Percentiles rank a stretch among this genome's conserved stretches.
phyloP scores from a whole-genome alignment of 1,140 invertebrate genomes.

The Rhopalosiphum maidis region DNA sequence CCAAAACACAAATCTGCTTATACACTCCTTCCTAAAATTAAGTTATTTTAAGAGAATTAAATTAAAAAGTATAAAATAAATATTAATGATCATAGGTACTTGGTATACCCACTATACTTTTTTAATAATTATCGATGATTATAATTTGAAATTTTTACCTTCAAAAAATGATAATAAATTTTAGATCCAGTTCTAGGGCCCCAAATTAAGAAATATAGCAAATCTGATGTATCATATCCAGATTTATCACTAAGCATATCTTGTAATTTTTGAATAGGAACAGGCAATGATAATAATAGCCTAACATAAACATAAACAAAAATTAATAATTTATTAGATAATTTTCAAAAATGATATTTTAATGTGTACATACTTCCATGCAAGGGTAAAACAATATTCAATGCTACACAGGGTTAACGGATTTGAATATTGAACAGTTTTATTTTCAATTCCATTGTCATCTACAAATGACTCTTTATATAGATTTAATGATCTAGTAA shows the following conservation, averaged over 20 bases:
- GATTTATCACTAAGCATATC: slow-evolving; percentile 34
- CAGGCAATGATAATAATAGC: slow-evolving; percentile 80
- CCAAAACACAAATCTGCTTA: slow-evolving; percentile 8
- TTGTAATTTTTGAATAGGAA: slow-evolving; percentile 30
- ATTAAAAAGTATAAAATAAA: background rate
- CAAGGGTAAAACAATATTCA: slow-evolving; percentile 89
- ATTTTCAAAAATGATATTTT: slow-evolving; percentile 17
- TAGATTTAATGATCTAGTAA: slow-evolving; percentile 65
- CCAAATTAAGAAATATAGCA: slow-evolving; percentile 79
- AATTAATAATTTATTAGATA: slow-evolving; percentile 24
- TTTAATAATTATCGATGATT: background rate
- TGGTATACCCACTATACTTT: background rate
- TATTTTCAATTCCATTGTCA: slow-evolving; percentile 17
- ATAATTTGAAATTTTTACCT: slow-evolving; percentile 62
- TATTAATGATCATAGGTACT: background rate
- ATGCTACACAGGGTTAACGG: slow-evolving; percentile 76
- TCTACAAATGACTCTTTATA: background rate
- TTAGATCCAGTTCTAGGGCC: slow-evolving; percentile 74
- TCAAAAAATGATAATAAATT: slow-evolving; percentile 76
- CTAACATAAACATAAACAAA: slow-evolving; percentile 63
- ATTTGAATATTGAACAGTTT: background rate
- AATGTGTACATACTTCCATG: slow-evolving; percentile 72
- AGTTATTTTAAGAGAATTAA: background rate
- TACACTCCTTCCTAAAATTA: slow-evolving; percentile 27
- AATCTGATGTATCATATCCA: slow-evolving; percentile 63